Evolutionary conservation across 2,888 invertebrate species (phyloP), one percentile per base, ranked within the genome.

Genomic region (Pollenia amentaria): DNA sequence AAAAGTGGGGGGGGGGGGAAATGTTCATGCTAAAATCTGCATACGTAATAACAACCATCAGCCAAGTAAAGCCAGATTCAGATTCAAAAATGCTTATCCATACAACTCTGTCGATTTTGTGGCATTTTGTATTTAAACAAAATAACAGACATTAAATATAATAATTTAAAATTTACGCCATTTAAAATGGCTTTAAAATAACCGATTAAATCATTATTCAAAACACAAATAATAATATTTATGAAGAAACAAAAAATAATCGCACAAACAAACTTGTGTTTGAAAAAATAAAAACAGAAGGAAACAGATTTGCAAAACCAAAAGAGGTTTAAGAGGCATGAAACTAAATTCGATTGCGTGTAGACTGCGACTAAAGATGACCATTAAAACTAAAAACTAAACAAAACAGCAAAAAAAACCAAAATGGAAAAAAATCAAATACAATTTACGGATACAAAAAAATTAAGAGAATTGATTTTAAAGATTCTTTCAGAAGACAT

Each of bases 81-180:
- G 16, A 62, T 44, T 21, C 29, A 53, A 14, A 76, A 70, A 83
- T 86, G 79, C 60, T 87, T 84, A 87, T 84, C 87, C 84, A 40
- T 12, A 38, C 16, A 40, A 55, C 29, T 60, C 29, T 29, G 29
- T 29, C 29, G n/a, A 60, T 44, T 60, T 29, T 57, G 60, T 64
- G 51, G 57, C 75, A 82, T 75, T 82, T 51, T 67, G 46, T 53
- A 57, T 85, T 48, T 72, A 48, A 62, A 70, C 51, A 53, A 80
- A 87, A 87, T 76, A 84, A 77, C 80, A 80, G 76, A 51, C 84
- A 84, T 89, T 89, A 91, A 91, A 91, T 90, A 90, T 89, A 91
- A 82, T 82, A 87, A 87, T 87, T 87, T 84, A 72, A 81, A 78
- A 87, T 81, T 70, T 78, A 87, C 87, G 87, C 87, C 87, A 84